Conservation (phyloP, 2,113 vertebrate species). For the Taxidea taxus region DNA sequence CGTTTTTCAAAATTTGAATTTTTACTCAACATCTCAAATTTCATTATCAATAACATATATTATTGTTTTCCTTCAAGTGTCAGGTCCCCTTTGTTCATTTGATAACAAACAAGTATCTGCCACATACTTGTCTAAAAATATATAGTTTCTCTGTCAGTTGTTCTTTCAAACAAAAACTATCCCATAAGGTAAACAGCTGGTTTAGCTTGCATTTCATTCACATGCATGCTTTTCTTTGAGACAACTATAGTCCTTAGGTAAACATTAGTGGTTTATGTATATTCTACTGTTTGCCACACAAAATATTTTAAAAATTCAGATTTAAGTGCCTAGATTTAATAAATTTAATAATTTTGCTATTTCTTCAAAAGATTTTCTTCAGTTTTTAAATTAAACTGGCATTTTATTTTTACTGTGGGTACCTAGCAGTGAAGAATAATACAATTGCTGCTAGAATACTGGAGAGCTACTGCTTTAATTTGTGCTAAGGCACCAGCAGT, state of each 20-base stretch:
- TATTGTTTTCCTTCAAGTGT: not conserved
- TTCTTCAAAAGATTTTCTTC: not conserved
- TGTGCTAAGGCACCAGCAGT: not conserved
- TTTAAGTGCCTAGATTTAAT: not conserved
- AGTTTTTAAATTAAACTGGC: not conserved
- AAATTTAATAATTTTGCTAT: not conserved
- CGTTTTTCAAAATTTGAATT: not conserved
- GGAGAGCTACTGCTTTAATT: not conserved
- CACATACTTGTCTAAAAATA: not conserved
- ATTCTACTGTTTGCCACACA: not conserved
- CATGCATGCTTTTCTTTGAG: not conserved
- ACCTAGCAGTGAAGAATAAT: not conserved
- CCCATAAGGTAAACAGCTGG: not conserved
- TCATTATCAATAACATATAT: not conserved
- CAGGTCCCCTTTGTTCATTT: not conserved
- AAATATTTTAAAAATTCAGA: not conserved
- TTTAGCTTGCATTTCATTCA: not conserved
- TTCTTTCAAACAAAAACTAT: not conserved
- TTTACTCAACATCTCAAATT: not conserved
- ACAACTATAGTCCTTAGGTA: rapidly evolving
- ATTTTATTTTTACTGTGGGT: not conserved
- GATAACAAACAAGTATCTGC: not conserved
- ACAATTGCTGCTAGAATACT: not conserved
- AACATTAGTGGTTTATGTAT: not conserved
- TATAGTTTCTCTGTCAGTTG: not conserved